Evolutionary conservation across 2,113 vertebrate species (phyloP).

Genomic region (Motacilla tschutschensis): DNA sequence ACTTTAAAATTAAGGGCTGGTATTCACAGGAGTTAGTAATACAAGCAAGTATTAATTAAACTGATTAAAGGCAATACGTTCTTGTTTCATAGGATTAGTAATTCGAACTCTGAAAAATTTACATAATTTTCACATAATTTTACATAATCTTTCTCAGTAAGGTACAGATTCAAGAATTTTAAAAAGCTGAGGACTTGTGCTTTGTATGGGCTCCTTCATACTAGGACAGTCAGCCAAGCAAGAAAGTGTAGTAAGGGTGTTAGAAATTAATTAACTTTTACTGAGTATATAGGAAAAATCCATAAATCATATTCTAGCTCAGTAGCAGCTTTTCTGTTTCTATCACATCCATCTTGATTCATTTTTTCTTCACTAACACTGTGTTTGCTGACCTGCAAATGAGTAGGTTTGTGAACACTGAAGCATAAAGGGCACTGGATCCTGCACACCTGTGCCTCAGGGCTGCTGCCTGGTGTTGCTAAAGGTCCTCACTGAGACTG

Average conservation of each 20-base stretch:
- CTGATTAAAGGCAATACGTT: not conserved
- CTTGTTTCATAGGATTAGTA: not conserved
- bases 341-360: not conserved
- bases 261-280: not conserved
- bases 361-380: not conserved
- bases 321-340: not conserved
- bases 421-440: not conserved
- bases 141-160: not conserved
- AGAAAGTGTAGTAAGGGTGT: not conserved
- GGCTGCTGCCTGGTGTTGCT: not conserved
- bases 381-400: not conserved
- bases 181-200: not conserved
- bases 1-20: not conserved
- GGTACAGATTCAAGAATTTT: not conserved
- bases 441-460: not conserved
- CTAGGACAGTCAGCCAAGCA: not conserved
- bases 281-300: not conserved
- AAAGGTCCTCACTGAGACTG: fast-evolving
- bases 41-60: not conserved
- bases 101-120: not conserved
- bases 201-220: not conserved
- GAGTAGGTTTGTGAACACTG: not conserved
- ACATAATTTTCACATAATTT: not conserved
- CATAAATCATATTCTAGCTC: not conserved
- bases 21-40: not conserved